These are phyloP conservation scores for Catostomus latipinnis DNA, from an alignment of 2,797 vertebrate species.

Conservation along the genomic window DNA sequence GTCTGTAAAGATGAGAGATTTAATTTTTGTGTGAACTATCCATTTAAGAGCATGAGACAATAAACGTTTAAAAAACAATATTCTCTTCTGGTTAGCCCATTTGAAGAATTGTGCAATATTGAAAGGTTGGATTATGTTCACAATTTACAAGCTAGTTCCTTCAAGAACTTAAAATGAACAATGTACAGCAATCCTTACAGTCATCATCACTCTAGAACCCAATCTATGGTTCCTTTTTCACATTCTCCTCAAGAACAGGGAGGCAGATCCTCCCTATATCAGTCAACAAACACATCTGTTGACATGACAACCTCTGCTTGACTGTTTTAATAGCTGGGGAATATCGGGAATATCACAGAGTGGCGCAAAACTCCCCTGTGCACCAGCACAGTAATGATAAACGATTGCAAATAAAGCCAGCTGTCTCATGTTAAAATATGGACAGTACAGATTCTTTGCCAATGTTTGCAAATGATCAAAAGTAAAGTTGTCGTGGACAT, in stretches of 20 bases:
- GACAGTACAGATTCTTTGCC: not conserved
- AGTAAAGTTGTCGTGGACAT: not conserved
- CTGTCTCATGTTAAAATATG: not conserved
- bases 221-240: not conserved
- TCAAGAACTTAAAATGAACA: not conserved
- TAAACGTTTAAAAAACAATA: not conserved
- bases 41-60: not conserved
- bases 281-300: not conserved
- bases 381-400: slow-evolving; percentile 9
- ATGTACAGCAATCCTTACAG: not conserved
- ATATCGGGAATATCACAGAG: slow-evolving; percentile 47
- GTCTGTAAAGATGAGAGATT: no score
- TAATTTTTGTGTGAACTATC: no score
- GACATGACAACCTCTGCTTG: slow-evolving; percentile 8
- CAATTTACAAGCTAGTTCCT: not conserved
- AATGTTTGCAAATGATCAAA: not conserved
- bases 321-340: not conserved
- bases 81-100: not conserved
- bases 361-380: slow-evolving; percentile 39
- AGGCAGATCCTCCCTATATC: not conserved
- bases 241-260: not conserved
- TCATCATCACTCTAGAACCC: not conserved
- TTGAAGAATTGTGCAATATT: not conserved
- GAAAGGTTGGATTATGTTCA: not conserved
- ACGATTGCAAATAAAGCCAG: slow-evolving; percentile 14